Evolutionary conservation across 2,797 vertebrate species (phyloP).

Genomic region (Trachops cirrhosus): DNA sequence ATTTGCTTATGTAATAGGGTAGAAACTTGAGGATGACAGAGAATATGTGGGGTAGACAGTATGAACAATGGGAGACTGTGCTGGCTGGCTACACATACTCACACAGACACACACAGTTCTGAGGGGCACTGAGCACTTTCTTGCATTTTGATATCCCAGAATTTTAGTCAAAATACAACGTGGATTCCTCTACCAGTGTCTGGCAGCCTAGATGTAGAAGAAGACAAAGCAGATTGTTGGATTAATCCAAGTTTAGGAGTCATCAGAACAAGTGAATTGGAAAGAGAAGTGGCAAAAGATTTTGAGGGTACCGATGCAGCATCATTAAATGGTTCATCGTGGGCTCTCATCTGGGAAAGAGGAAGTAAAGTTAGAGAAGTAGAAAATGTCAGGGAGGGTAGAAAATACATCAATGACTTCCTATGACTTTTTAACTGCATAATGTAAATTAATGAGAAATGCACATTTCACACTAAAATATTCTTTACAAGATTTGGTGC

Average conservation of each 20-base stretch:
- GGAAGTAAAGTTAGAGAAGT: neutral
- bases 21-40: neutral
- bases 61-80: neutral
- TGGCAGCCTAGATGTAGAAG: neutral
- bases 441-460: neutral
- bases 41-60: neutral
- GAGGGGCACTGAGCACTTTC: neutral
- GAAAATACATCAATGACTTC: neutral
- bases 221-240: neutral
- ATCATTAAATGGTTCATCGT: neutral
- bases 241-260: neutral
- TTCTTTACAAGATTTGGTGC: neutral
- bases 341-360: neutral
- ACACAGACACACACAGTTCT: neutral
- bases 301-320: neutral
- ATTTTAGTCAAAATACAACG: neutral
- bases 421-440: neutral
- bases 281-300: neutral
- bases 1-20: neutral
- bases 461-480: neutral
- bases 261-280: neutral
- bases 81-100: neutral
- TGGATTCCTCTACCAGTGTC: neutral
- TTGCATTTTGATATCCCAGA: neutral
- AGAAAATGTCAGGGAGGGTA: neutral